Evolutionary conservation across 2,797 vertebrate genomes (phyloP), one percentile per base, ranked within the genome.

Genomic region (Myoxocephalus aenaeus): DNA sequence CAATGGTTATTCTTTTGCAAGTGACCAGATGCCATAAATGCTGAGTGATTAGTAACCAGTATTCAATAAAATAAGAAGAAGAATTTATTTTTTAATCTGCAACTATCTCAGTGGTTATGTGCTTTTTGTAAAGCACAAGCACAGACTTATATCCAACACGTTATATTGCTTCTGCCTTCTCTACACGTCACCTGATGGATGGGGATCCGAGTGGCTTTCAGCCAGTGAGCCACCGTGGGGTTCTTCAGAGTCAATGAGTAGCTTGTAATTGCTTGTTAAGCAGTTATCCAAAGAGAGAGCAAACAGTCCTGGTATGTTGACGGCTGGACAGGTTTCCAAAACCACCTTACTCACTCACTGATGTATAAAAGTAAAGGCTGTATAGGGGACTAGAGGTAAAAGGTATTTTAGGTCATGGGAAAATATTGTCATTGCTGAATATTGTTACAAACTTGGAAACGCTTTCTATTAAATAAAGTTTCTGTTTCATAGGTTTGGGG

Each of bases 261-360:
- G 81, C 83, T 80, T 86, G 77, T 58, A 80, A 85, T 74, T 73
- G 71, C 78, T 73, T 84, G 82, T 89, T 81, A 68, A 65, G 70
- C 65, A 62, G 74, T 81, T 88, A 88, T 80, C 83, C 79, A 57
- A 81, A 61, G 27, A 54, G 72, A 82, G 58, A 80, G 81, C 84
- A 77, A 89, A 90, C 83, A 84, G 73, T 80, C 32, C 76, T 59
- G 61, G 81, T 78, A 67, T 80, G 75, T 64, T 77, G 70, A 81
- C 62, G 83, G 50, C 51, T 57, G 40, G 77, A 90, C 81, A 48
- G 50, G 22, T 54, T 54, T 54, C 22, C 53, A 25, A 27, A 54
- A 25, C 4, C 51, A 14, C 17, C 12, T 22, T 9, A 53, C 10
- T 59, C 5, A 38, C 15, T 56, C 68, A 56, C 9, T 7, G 9